Conservation (phyloP, 2,797 vertebrate genomes). For the Mus spretus region DNA sequence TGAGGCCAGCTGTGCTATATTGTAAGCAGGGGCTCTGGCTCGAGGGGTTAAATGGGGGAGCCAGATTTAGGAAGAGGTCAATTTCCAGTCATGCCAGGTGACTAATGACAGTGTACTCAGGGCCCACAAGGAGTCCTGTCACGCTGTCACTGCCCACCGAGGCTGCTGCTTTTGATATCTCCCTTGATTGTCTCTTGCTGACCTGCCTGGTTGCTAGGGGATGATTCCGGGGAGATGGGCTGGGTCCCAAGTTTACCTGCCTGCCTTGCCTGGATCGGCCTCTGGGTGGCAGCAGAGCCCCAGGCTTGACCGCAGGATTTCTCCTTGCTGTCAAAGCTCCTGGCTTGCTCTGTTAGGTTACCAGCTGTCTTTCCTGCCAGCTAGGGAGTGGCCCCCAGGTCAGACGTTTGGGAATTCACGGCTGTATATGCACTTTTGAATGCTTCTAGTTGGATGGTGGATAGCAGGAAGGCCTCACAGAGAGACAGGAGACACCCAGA, state of each 20-base stretch:
- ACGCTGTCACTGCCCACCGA: not conserved
- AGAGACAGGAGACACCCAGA: not conserved
- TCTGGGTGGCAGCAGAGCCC: constrained; percentile 78
- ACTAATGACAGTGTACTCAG: not conserved
- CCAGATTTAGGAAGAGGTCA: not conserved
- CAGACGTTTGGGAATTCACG: not conserved
- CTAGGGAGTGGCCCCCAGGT: not conserved
- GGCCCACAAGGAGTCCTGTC: not conserved
- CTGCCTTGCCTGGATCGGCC: constrained; percentile 31
- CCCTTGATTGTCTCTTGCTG: not conserved
- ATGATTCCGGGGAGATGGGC: not conserved
- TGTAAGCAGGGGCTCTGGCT: constrained; percentile 1
- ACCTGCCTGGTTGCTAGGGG: not conserved
- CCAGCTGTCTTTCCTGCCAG: too few species aligned
- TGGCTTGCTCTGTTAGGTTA: not conserved
- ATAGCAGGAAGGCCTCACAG: not conserved
- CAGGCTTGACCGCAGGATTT: not conserved
- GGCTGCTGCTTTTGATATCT: not conserved
- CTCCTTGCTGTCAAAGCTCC: accelerated
- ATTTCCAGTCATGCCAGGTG: not conserved
- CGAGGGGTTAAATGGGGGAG: not conserved
- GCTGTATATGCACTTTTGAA: not conserved
- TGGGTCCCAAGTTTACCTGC: not conserved
- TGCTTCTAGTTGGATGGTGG: not conserved
- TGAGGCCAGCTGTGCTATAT: not conserved